phyloP scores from a whole-genome alignment of 2,113 vertebrate species.

The Anoura caudifer region DNA sequence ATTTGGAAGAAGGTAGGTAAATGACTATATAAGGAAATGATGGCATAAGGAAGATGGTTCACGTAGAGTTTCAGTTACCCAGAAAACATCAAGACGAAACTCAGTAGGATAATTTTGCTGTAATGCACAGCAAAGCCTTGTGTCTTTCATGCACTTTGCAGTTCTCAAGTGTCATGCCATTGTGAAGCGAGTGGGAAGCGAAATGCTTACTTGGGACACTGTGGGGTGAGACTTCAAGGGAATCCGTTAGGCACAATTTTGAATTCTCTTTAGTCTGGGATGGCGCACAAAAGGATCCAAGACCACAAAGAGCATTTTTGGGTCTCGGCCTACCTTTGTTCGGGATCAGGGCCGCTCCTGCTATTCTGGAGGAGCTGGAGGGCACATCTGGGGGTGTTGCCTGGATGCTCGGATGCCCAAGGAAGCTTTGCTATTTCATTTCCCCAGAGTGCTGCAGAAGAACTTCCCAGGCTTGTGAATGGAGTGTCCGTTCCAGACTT shows the following conservation, averaged over 20 bases:
- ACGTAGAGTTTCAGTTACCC: not conserved
- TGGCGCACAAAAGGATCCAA: not conserved
- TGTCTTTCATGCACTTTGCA: not conserved
- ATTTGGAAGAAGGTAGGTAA: not conserved
- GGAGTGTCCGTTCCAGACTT: not conserved
- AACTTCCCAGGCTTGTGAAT: not conserved
- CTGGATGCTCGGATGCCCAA: not conserved
- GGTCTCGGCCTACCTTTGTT: conserved; percentile 18
- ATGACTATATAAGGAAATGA: not conserved
- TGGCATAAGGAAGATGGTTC: not conserved
- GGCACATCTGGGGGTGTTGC: not conserved
- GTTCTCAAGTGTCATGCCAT: not conserved
- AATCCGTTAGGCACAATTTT: not conserved
- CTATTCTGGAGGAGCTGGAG: not conserved
- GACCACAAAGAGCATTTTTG: conserved; percentile 63
- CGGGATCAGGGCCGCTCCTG: not conserved
- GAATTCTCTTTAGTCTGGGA: not conserved
- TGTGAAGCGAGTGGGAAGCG: not conserved
- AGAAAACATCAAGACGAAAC: not conserved
- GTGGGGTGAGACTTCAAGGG: not conserved
- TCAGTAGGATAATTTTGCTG: not conserved
- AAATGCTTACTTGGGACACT: not conserved
- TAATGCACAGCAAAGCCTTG: not conserved
- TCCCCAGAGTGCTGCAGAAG: not conserved
- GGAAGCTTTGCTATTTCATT: not conserved